phyloP scores from a whole-genome alignment of 2,113 vertebrate genomes.

The Nettapus auritus region DNA sequence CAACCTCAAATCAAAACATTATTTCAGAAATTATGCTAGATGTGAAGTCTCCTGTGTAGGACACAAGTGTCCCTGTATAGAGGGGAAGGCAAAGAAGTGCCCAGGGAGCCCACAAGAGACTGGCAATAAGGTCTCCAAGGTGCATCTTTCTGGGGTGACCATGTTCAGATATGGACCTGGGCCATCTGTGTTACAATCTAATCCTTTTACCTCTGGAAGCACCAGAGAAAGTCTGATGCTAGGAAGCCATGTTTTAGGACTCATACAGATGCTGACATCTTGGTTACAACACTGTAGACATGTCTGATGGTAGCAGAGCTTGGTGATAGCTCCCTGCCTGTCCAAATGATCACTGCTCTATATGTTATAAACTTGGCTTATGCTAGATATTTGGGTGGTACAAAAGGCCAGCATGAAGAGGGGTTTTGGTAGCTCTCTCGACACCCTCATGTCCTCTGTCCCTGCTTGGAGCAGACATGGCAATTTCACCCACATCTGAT shows the following conservation, averaged over 20 bases:
- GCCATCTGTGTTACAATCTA: not conserved
- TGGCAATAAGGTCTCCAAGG: not conserved
- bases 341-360: not conserved
- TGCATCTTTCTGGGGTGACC: not conserved
- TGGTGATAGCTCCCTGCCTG: not conserved
- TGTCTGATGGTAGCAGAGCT: not conserved
- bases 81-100: not conserved
- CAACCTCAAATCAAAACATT: accelerated
- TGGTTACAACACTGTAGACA: not conserved
- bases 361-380: not conserved
- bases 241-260: not conserved
- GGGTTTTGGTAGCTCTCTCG: not conserved
- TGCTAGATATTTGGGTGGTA: not conserved
- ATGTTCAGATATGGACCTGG: not conserved
- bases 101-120: accelerated
- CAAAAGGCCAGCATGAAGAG: not conserved
- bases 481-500: not conserved
- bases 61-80: accelerated
- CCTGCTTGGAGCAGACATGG: not conserved
- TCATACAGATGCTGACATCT: not conserved
- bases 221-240: not conserved
- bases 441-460: not conserved
- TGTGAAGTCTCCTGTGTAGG: accelerated
- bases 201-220: not conserved
- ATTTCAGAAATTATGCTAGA: not conserved